Evolutionary conservation across 1,140 invertebrate genomes (phyloP), one percentile per base, ranked within the genome.

Genomic region (Varroa destructor): DNA sequence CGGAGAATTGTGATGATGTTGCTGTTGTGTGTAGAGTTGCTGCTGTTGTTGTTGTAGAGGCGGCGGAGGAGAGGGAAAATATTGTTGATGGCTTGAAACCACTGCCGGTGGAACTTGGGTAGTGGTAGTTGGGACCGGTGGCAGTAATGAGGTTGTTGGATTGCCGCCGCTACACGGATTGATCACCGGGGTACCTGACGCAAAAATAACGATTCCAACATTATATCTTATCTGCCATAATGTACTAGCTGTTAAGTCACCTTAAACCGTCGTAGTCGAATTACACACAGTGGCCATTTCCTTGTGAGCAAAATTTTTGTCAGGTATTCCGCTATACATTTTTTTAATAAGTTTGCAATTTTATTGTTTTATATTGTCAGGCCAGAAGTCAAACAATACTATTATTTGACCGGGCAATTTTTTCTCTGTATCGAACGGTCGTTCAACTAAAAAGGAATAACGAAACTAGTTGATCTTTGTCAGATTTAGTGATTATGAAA

Each of bases 41-140:
- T 73, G 72, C 71, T 73, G 72, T 37, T 73, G 72, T 70, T 70
- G 67, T 43, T 70, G 67, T 43, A 46, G 5, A 37, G 42, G 67
- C 67, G 54, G 42, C n/a, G 67, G 42, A 40, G 57, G 57, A 5
- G 36, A 43, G 57, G 57, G 42, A 61, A 51, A 51, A 67, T 67
- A 43, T 37, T 67, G 61, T 36, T 67, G 61, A 14, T 40, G 61
- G 40, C 12, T 40, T 67, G 61, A 40, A 67, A 12, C 12, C 40
- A 14, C 12, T 12, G 61, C 61, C 40, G 61, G 12, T 46, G 12
- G 61, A 40, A 37, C 14, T 37, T 40, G 61, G 40, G 46, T 8
- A 51, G 46, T 51, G 8, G 12, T 67, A 46, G 12, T 67, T 12
- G 37, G 61, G 61, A 2, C 46, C 46, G 61, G 40, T 46, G 61